Conservation (phyloP, 2,113 vertebrate genomes). For the Malurus cyaneus region DNA sequence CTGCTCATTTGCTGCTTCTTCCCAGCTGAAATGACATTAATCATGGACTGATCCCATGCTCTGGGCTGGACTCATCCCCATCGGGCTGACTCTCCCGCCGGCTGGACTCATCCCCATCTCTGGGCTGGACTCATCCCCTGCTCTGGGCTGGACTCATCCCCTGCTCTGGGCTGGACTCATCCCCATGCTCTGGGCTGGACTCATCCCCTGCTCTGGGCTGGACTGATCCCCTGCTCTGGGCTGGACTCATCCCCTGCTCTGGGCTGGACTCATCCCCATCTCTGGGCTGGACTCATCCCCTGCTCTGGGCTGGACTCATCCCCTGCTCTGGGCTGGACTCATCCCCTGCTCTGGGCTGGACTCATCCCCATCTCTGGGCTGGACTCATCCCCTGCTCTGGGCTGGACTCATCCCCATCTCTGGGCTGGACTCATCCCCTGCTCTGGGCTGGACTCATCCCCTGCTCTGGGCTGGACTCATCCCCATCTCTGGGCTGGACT, state of each 20-base stretch:
- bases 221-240: too few species aligned
- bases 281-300: too few species aligned
- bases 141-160: too few species aligned
- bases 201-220: background rate
- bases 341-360: too few species aligned
- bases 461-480: too few species aligned
- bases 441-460: background rate
- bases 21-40: background rate
- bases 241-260: too few species aligned
- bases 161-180: too few species aligned
- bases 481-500: background rate
- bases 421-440: too few species aligned
- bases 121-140: background rate
- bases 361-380: background rate
- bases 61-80: background rate
- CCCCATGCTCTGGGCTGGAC: background rate
- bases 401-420: too few species aligned
- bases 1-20: background rate
- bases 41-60: background rate
- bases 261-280: background rate
- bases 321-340: background rate
- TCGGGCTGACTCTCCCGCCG: too few species aligned
- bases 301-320: too few species aligned
- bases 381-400: background rate
- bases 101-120: too few species aligned